Conservation (phyloP, 2,797 vertebrate genomes). For the Margarornis squamiger region DNA sequence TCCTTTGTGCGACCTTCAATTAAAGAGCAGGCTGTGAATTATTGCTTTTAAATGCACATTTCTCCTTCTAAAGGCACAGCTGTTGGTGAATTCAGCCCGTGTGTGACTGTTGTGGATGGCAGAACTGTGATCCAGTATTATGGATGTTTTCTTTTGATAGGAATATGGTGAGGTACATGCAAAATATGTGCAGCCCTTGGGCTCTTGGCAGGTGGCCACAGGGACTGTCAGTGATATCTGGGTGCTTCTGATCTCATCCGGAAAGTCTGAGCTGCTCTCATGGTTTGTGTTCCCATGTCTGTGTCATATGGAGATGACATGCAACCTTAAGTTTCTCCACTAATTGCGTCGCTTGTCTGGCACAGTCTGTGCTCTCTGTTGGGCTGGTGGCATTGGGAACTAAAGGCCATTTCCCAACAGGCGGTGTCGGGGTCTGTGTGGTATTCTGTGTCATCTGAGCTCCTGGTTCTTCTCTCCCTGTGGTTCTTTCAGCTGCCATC, state of each 20-base stretch:
- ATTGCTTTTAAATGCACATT: slow-evolving; percentile 48
- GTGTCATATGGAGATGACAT: neutral
- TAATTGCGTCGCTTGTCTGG: neutral
- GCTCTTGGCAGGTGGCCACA: neutral
- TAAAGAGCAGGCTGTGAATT: neutral
- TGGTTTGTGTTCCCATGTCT: neutral
- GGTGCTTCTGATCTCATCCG: neutral
- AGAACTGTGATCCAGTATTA: slow-evolving; percentile 39
- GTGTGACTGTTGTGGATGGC: slow-evolving; percentile 53
- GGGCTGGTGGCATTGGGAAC: neutral
- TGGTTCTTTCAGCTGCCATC: neutral
- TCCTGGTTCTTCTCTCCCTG: neutral
- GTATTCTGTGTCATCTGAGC: accelerated
- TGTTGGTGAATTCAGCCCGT: slow-evolving; percentile 35
- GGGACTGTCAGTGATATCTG: neutral
- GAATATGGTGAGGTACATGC: slow-evolving; percentile 42
- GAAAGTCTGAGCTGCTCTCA: neutral
- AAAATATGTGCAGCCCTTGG: slow-evolving; percentile 42
- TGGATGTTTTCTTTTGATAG: slow-evolving; percentile 55
- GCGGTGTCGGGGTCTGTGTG: accelerated
- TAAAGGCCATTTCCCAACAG: accelerated
- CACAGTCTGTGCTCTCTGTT: accelerated
- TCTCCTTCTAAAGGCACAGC: slow-evolving; percentile 33
- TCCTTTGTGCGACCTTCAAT: neutral
- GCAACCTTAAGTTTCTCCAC: neutral